Evolutionary conservation across 2,888 invertebrate genomes (phyloP), one percentile per base, ranked within the genome.

Genomic region (Yponomeuta malinellus): DNA sequence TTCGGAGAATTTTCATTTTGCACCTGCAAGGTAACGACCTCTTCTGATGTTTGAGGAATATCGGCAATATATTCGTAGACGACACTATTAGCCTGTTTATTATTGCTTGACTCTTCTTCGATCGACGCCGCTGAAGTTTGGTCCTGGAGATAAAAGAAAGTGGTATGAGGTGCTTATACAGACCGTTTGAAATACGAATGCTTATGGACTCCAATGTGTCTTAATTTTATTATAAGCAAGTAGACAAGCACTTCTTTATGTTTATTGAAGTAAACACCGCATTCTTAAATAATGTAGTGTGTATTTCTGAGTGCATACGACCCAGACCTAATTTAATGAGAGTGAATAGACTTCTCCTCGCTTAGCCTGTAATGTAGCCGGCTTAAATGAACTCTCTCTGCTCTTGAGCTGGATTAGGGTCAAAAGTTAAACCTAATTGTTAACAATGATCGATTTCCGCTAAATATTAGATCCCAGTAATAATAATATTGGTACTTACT

Each of bases 1-100:
- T 68, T 72, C 72, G 64, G 72, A 72, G 70, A 72, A 70, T 72
- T 70, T 72, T 72, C 68, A 68, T 70, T 70, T 72, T 72, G 72
- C 72, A 68, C 72, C 70, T 68, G 70, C 70, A 70, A 70, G 65
- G 65, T 72, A 72, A 70, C 72, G 68, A 68, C 66, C 48, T 70
- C 37, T 64, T 72, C 72, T 70, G 72, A 70, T 68, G 70, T 29
- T 72, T 72, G 71, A 70, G 67, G 70, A 70, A 72, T 68, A 72
- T 72, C 70, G 63, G 71, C 43, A 70, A 70, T n/a, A 59, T 71
- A 69, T 65, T 71, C 69, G 69, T 71, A 71, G 71, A 69, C 69
- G 66, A 71, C 65, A 65, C 69, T 71, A 71, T 71, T 71, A 69
- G 71, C 69, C 69, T 71, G 69, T 71, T 31, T 52, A 71, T 71